These are phyloP conservation scores for Atta texana DNA, from an alignment of 1,140 invertebrate species.

Conservation along the genomic window DNA sequence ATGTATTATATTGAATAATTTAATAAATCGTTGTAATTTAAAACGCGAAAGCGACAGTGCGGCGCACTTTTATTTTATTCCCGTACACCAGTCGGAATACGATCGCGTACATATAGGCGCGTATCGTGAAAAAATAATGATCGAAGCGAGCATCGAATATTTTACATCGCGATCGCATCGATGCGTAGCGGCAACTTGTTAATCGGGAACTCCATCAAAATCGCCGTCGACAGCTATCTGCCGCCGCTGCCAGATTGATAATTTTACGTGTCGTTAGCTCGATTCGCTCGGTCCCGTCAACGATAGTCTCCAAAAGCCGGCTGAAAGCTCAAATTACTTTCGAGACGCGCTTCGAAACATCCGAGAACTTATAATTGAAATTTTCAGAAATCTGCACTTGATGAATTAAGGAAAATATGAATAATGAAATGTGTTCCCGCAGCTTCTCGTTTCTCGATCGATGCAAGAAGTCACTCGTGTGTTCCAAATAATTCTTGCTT, in stretches of 20 bases:
- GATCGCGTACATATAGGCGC: too few relatives aligned
- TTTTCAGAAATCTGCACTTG: neutral
- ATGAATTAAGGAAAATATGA: conserved; percentile 29
- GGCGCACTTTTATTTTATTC: conserved; percentile 44
- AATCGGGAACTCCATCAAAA: conserved; percentile 39
- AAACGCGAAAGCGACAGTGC: conserved; percentile 55
- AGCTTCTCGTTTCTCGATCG: neutral
- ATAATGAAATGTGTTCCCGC: neutral
- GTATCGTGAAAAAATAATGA: conserved; percentile 56
- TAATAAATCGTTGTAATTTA: conserved; percentile 57
- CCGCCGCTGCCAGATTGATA: conserved; percentile 36
- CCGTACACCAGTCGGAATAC: neutral
- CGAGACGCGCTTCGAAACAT: neutral
- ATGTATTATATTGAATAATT: conserved; percentile 56
- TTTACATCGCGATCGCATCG: conserved; percentile 50
- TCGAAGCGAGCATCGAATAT: conserved; percentile 28
- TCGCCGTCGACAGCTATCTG: conserved; percentile 21
- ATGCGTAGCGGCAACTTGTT: conserved; percentile 40
- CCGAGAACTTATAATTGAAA: neutral
- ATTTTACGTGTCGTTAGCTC: conserved; percentile 59
- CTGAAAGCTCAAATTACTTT: conserved; percentile 15
- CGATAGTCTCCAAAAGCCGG: neutral
- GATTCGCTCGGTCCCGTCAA: conserved; percentile 16
- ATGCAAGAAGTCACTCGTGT: neutral
- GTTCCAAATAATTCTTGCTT: neutral